Evolutionary conservation across 2,888 invertebrate genomes (phyloP), one percentile per base, ranked within the genome.

Genomic region (Drosophila limbata): DNA sequence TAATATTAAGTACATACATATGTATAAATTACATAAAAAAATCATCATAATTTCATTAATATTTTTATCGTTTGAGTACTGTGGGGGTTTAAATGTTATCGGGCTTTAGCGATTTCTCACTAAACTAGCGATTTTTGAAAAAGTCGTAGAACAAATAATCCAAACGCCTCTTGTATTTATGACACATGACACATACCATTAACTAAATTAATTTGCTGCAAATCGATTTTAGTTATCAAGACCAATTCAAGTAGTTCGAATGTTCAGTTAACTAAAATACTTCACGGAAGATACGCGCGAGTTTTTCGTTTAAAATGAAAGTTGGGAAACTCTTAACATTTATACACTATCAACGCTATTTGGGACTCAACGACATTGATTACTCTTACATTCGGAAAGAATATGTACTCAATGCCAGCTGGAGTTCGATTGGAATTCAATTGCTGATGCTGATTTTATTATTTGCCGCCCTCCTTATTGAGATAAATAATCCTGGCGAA

Each of bases 311-410:
- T 4, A 50, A 35, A 33, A 69, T 60, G 69, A 15, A 2, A 10
- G 11, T 0, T 10, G 9, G 52, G 1, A 55, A 72, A 9, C 37
- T 72, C 1, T 13, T 65, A 0, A 25, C 28, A 21, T 72, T 66
- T 35, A 8, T 66, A 39, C 66, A 48, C 13, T 73, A 73, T 28
- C 72, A 73, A 47, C 67, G 73, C 1, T 73, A 73, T 13, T 35
- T 73, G 42, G 73, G 74, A 17, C 39, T 73, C 1, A 60, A 33
- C 28, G 59, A 73, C 37, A 63, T 73, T 8, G 60, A 73, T 17
- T 73, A 73, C 55, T 60, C 63, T 13, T 42, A 2, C 10, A 8
- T 5, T 10, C 1, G 8, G 1, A 10, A 53, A 5, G 9, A 44
- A 15, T 73, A 73, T 50, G 35, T 64, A 8, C 11, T 73, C 3